phyloP scores from a whole-genome alignment of 2,888 invertebrate species.

The Chrysodeixis includens region DNA sequence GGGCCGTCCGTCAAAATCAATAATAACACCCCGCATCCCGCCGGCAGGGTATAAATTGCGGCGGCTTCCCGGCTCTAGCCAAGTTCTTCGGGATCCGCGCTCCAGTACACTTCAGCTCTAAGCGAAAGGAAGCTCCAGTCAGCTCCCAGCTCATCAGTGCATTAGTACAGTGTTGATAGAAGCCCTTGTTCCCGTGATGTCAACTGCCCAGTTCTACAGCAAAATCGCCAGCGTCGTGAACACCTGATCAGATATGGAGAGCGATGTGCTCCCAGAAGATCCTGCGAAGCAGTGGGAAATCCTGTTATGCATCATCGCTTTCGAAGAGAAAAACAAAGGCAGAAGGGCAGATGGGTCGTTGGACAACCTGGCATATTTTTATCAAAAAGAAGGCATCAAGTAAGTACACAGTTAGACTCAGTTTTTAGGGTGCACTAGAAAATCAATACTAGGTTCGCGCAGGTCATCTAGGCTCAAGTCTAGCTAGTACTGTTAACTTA shows the following conservation, averaged over 20 bases:
- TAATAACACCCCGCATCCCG: slow-evolving; percentile 12
- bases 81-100: background rate
- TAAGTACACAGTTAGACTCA: slow-evolving; percentile 51
- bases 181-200: slow-evolving; percentile 23
- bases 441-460: slow-evolving; percentile 39
- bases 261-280: slow-evolving; percentile 74
- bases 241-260: slow-evolving; percentile 66
- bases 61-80: background rate
- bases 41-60: background rate
- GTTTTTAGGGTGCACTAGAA: background rate
- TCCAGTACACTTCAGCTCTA: slow-evolving; percentile 20
- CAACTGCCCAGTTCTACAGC: slow-evolving; percentile 16
- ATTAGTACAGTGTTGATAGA: background rate
- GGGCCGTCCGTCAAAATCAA: slow-evolving; percentile 38
- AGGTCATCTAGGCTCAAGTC: slow-evolving; percentile 31
- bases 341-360: slow-evolving; percentile 77
- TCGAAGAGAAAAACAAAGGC: slow-evolving; percentile 84
- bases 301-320: slow-evolving; percentile 77
- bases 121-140: slow-evolving; percentile 11
- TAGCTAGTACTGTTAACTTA: background rate
- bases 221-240: slow-evolving; percentile 17
- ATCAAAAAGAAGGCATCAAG: slow-evolving; percentile 79
- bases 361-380: slow-evolving; percentile 81
- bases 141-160: slow-evolving; percentile 13
- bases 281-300: slow-evolving; percentile 84